Conservation (phyloP, 1,140 invertebrate genomes). For the Tetragonula clypearis region DNA sequence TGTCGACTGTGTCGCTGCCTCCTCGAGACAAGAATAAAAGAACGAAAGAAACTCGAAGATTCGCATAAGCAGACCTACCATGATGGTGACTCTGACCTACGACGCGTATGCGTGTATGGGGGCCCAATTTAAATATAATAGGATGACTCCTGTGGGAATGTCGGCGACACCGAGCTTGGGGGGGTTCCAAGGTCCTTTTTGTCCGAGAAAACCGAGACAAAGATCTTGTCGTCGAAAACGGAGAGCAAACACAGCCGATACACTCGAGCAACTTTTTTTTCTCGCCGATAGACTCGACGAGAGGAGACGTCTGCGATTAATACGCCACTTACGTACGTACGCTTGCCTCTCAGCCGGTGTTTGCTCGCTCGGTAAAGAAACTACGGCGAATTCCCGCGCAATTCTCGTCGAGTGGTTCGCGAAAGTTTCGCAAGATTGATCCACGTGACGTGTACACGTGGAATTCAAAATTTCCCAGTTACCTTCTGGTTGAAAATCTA, state of each 20-base stretch:
- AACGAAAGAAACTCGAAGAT: slow-evolving; percentile 12
- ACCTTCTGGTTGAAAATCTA: background rate
- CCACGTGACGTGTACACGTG: no score
- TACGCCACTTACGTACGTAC: slow-evolving; percentile 33
- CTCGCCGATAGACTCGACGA: slow-evolving; percentile 25
- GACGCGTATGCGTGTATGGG: no score
- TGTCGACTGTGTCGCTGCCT: no score
- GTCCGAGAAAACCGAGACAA: slow-evolving; percentile 27
- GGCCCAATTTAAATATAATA: slow-evolving; percentile 71
- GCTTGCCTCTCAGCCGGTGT: slow-evolving; percentile 45
- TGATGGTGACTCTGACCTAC: background rate
- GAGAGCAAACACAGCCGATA: slow-evolving; percentile 44
- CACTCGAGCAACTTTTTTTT: slow-evolving; percentile 47
- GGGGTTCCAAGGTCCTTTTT: slow-evolving; percentile 67
- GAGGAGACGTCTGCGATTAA: slow-evolving; percentile 60
- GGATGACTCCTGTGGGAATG: slow-evolving; percentile 66
- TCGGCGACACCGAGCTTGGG: slow-evolving; percentile 59
- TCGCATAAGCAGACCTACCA: slow-evolving; percentile 1
- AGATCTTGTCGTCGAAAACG: background rate
- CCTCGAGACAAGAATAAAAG: slow-evolving; percentile 5
- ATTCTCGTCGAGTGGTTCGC: background rate
- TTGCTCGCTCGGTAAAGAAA: slow-evolving; percentile 16
- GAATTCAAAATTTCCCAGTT: no score
- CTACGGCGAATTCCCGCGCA: background rate
- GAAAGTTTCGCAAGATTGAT: no score